A percentile compares a stretch with the other conserved stretches of the same genome.
phyloP scores from a whole-genome alignment of 2,797 vertebrate species.

The Furcifer pardalis region DNA sequence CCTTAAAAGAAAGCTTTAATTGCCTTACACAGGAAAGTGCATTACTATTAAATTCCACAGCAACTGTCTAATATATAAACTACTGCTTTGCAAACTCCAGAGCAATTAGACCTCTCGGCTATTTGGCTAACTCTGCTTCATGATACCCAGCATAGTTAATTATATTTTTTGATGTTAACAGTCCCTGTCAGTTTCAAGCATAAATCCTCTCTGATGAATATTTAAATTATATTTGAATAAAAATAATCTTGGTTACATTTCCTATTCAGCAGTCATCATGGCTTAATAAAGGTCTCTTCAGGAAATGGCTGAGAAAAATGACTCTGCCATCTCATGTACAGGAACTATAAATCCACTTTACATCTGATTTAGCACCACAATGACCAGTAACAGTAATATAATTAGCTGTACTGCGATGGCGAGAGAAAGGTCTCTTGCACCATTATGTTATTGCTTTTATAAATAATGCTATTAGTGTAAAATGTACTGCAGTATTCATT shows the following conservation, averaged over 20 bases:
- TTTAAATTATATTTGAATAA: conserved; percentile 89
- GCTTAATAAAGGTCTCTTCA: conserved; percentile 80
- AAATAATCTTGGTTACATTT: conserved; percentile 86
- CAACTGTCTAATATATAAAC: conserved; percentile 75
- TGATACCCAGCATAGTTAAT: conserved; percentile 84
- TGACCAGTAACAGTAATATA: conserved; percentile 55
- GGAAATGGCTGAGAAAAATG: conserved; percentile 76
- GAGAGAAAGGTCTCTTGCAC: conserved; percentile 42
- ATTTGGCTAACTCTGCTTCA: conserved; percentile 83
- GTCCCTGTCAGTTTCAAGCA: conserved; percentile 83
- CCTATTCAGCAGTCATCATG: conserved; percentile 80
- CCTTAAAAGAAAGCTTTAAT: conserved; percentile 78
- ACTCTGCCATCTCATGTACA: conserved; percentile 66
- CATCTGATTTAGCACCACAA: conserved; percentile 64
- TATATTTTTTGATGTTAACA: conserved; percentile 86
- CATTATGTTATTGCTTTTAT: conserved; percentile 46
- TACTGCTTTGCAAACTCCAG: conserved; percentile 77
- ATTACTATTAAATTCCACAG: conserved; percentile 82
- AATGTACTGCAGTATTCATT: conserved; percentile 58
- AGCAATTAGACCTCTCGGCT: conserved; percentile 81
- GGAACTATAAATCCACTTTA: conserved; percentile 71
- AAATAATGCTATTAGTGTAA: conserved; percentile 37
- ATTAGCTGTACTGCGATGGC: conserved; percentile 42
- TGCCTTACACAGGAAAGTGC: conserved; percentile 78
- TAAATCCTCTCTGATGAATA: conserved; percentile 87